Evolutionary conservation across 2,888 invertebrate species (phyloP), one percentile per base, ranked within the genome.

Genomic region (Trissolcus brochymenae): DNA sequence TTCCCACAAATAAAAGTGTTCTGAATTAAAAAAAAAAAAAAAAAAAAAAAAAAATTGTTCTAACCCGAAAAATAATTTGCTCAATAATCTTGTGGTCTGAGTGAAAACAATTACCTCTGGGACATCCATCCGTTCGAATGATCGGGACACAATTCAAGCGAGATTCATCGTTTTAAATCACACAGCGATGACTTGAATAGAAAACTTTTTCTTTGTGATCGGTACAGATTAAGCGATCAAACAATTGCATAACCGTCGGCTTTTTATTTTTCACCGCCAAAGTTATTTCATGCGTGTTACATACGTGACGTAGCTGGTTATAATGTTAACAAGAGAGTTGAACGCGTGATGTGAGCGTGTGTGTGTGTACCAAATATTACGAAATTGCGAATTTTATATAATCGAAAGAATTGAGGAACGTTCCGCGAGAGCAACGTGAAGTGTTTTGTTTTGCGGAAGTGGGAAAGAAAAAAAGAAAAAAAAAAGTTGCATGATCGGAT

Each of bases 221-320:
- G 41, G 9, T 17, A n/a, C n/a, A 50, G 59, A 70, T 68, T 51
- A 60, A 59, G 46, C 56, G 68, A 65, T 70, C 60, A 40, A 43
- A 60, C 35, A 19, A n/a, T 76, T 76, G 54, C 43, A 55, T 56
- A 76, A 76, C 41, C 1, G 49, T 17, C 11, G 35, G 35, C 35
- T 35, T 35, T 51, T 16, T 6, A 16, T 60, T 76, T 71, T 70
- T 66, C 57, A 13, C 49, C 51, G 51, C 49, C 53, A 56, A 67
- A 67, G 71, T 72, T 76, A 76, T 76, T 76, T 76, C 71, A 71
- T 76, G 66, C 62, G 50, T 61, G 62, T 76, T 72, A 66, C 70
- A 72, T 62, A 57, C 61, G 61, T 76, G 76, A 72, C 71, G 61
- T 72, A 64, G 71, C 71, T 46, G 62, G 62, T 76, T 76, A 66